Evolutionary conservation across 1,140 invertebrate genomes (phyloP).

Genomic region (Ditylenchus dipsaci): DNA sequence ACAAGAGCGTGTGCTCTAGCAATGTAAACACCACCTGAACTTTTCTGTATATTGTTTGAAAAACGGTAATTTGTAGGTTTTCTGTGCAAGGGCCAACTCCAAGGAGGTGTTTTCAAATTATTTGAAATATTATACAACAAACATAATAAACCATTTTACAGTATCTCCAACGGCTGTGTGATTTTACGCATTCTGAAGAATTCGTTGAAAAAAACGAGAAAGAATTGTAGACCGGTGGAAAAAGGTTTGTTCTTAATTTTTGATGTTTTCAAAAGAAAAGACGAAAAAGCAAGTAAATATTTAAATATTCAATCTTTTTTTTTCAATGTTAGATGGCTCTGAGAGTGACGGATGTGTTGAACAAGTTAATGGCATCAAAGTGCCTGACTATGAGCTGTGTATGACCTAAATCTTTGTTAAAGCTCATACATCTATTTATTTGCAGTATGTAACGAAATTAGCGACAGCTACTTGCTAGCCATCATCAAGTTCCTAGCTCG

Average conservation of each 20-base stretch:
- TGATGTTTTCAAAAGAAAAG: too few species aligned
- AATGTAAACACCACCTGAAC: constrained; percentile 3
- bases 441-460: constrained; percentile 3
- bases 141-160: too few species aligned
- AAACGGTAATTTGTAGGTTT: not conserved
- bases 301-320: too few species aligned
- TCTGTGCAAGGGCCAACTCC: not conserved
- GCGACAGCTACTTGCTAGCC: constrained; percentile 25
- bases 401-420: not conserved
- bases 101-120: too few species aligned
- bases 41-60: not conserved
- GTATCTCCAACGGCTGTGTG: constrained; percentile 19
- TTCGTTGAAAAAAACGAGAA: constrained; percentile 17
- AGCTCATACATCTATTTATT: not conserved
- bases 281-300: too few species aligned
- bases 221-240: constrained; percentile 16
- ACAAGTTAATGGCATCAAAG: constrained; percentile 25
- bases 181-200: constrained; percentile 20
- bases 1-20: constrained; percentile 6
- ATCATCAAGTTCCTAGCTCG: constrained; percentile 36
- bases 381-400: constrained; percentile 25
- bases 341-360: constrained; percentile 16
- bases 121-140: too few species aligned
- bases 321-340: constrained; percentile 15
- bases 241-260: not conserved